Conservation (phyloP, 2,797 vertebrate species). For the Vultur gryphus region DNA sequence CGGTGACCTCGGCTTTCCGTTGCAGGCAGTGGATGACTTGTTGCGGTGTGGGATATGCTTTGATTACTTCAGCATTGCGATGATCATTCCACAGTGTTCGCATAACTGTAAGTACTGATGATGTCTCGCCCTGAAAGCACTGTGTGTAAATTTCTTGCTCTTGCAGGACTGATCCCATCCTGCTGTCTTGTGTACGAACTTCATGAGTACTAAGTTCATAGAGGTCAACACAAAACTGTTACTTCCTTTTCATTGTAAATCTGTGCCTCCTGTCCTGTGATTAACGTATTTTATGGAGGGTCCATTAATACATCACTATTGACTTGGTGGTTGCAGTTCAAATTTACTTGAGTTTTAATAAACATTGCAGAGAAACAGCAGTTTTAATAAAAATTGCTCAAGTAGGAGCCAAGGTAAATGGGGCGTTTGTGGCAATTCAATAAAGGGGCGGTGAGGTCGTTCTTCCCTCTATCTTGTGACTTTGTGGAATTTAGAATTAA, state of each 20-base stretch:
- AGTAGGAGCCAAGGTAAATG: background rate
- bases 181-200: rapidly evolving
- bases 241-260: background rate
- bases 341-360: background rate
- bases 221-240: background rate
- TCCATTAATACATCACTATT: rapidly evolving
- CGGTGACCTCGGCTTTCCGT: background rate
- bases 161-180: rapidly evolving
- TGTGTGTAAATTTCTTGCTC: rapidly evolving
- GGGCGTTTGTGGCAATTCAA: too few relatives aligned
- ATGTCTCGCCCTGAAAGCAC: background rate
- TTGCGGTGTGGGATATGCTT: constrained; percentile 33
- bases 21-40: constrained; percentile 31
- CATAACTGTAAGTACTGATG: constrained; percentile 19
- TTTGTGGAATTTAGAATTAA: background rate
- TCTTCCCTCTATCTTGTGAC: background rate
- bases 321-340: background rate
- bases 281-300: rapidly evolving
- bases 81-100: constrained; percentile 42
- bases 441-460: rapidly evolving
- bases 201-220: rapidly evolving
- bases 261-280: rapidly evolving
- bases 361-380: background rate
- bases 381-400: background rate
- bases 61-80: constrained; percentile 31